A percentile compares a stretch with the other conserved stretches of the same genome.
phyloP scores from a whole-genome alignment of 53 echinoderm and acorn worm genomes.

The Mesocentrotus franciscanus region DNA sequence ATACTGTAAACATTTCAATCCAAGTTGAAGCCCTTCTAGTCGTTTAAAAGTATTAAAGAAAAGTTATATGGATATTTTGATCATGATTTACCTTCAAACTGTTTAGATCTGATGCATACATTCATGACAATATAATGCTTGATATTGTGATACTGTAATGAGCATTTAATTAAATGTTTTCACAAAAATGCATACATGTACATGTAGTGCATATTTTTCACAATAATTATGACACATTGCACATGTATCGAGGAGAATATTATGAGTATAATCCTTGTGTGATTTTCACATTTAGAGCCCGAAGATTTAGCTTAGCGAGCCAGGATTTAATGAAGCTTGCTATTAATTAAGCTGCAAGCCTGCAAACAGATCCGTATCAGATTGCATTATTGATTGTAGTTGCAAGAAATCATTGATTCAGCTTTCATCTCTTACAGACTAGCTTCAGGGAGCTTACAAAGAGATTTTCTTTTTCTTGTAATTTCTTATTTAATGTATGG shows the following conservation, averaged over 20 bases:
- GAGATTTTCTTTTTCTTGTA: neutral
- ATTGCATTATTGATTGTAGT: constrained; percentile 35
- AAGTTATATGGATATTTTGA: neutral
- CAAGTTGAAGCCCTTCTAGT: neutral
- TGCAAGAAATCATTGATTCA: constrained; percentile 30
- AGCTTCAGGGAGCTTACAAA: neutral
- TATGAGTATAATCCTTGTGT: neutral
- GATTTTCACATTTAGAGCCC: neutral
- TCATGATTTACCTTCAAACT: neutral
- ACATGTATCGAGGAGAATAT: neutral
- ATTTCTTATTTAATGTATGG: neutral
- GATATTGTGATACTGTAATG: no score
- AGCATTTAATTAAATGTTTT: neutral
- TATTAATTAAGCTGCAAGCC: neutral
- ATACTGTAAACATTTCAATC: neutral
- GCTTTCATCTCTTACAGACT: neutral
- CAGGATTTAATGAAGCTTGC: constrained; percentile 5
- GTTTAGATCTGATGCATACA: neutral
- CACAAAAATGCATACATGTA: neutral
- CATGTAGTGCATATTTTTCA: neutral
- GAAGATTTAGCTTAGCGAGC: neutral
- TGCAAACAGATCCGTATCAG: neutral
- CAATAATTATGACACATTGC: neutral
- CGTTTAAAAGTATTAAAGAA: neutral
- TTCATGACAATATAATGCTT: neutral